Evolutionary conservation across 2,888 invertebrate species (phyloP), one percentile per base, ranked within the genome.

Genomic region (Marronus borbonicus): DNA sequence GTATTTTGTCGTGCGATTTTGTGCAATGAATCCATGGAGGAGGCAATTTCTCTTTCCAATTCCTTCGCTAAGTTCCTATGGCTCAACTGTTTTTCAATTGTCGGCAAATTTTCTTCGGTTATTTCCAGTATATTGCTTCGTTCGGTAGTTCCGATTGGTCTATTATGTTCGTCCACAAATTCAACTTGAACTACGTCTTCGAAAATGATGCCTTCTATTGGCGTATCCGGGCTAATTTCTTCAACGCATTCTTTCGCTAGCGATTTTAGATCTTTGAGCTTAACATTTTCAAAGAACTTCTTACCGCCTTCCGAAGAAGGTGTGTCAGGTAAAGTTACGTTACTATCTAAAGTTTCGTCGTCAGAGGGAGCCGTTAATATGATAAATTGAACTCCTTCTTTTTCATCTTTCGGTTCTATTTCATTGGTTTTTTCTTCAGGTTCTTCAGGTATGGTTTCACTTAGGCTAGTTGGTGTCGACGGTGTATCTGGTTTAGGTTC

Each of bases 321-420:
- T 1, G 87, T 87, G 77, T 88, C 88, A 7, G 88, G 86, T 17
- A 86, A 83, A 0, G 84, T 12, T 8, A 44, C 83, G 68, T 83
- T 80, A 52, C 85, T 83, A 76, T 88, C 87, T 64, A 88, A 80
- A 49, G 86, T 81, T 84, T 88, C 88, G 78, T 89, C 88, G 68
- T 89, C 88, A n/a, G 88, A 88, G 10, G 88, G 88, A 12, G 88
- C 86, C 14, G 88, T 88, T 68, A 89, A 78, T 74, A 88, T 84
- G 62, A 89, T 89, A 70, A 89, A 85, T 79, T 89, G 88, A 5
- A 88, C 86, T 24, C 82, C 85, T 69, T 82, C 66, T 24, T 75
- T 17, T 55, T 60, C 76, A 17, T 68, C 49, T 58, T 49, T 20
- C 24, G 81, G 77, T 76, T 80, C 79, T 52, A 80, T 80, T 1